Evolutionary conservation across 2,888 invertebrate genomes (phyloP).

Genomic region (Hyppa rectilinea): DNA sequence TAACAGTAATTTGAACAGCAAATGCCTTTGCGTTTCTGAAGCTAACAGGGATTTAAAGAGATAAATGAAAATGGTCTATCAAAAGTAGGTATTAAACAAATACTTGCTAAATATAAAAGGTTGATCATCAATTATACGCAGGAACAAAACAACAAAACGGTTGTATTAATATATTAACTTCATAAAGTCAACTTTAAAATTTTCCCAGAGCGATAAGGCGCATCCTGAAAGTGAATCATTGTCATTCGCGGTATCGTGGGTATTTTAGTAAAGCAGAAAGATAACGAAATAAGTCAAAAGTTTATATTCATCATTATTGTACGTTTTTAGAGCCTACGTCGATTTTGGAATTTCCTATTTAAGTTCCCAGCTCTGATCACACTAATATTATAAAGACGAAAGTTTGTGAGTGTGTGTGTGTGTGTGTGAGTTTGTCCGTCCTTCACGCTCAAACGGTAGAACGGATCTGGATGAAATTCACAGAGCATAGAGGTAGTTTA

Average conservation of each 20-base stretch:
- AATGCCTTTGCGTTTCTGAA: neutral
- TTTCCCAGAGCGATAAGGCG: slow-evolving; percentile 67
- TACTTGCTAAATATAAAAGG: neutral
- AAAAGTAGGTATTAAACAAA: neutral
- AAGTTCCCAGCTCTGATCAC: no score
- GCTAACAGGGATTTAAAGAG: neutral
- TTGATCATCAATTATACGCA: slow-evolving; percentile 1
- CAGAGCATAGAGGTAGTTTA: no score
- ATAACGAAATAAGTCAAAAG: slow-evolving; percentile 32
- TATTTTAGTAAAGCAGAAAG: slow-evolving; percentile 52
- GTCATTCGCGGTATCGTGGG: slow-evolving; percentile 54
- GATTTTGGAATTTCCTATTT: no score
- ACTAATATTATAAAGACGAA: no score
- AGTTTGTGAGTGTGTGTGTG: no score
- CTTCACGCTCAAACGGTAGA: no score
- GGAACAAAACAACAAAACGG: neutral
- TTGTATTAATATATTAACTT: slow-evolving; percentile 9
- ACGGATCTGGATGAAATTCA: no score
- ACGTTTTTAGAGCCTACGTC: neutral
- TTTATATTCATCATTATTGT: slow-evolving; percentile 21
- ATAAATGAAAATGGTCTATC: neutral
- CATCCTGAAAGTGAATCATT: slow-evolving; percentile 71
- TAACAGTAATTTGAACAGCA: slow-evolving; percentile 9
- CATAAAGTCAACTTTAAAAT: slow-evolving; percentile 35
- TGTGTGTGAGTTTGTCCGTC: no score